Evolutionary conservation across 2,797 vertebrate species (phyloP), one percentile per base, ranked within the genome.

Genomic region (Halcyon chelicuti): DNA sequence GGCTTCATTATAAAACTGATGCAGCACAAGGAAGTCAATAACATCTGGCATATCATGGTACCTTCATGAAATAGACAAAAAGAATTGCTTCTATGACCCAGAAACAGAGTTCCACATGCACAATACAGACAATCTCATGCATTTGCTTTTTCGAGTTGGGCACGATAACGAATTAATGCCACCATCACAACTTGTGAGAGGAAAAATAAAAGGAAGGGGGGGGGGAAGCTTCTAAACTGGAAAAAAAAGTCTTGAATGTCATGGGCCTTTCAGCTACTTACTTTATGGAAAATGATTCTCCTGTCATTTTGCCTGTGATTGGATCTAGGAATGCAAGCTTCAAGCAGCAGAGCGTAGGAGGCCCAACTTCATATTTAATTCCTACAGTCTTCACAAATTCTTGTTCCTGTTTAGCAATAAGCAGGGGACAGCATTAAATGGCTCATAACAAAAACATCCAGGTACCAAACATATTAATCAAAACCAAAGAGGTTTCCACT

Each of bases 1-100:
- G 97, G 99, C 99, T 97, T 99, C 99, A 47, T 99, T 99, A 98
- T 99, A 99, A 98, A 99, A 99, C 96, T 99, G 99, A 97, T 99
- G 99, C 96, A 99, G 98, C 92, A 99, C 99, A 97, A 99, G 98
- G 97, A 99, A 99, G 96, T 99, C 99, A 91, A 99, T 99, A 96
- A 99, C 99, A 97, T 99, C 99, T n/a, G 99, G 99, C 99, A 99
- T 99, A 97, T 99, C 99, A 31, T 99, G 99, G 97, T 99, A 99
- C 96, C 99, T 99, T 88, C 61, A 93, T 29, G 71, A 66, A 92
- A 90, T 1, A 96, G 52, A 96, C 66, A 90, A 31, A 92, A n/a
- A 88, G 86, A 44, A 72, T 39, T 58, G 42, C 40, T 80, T 57
- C 55, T 57, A 4, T 63, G 40, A 82, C 28, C 10, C 40, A 54